These are phyloP conservation scores for Neodiprion virginianus DNA, from an alignment of 1,140 invertebrate genomes.

Conservation along the genomic window DNA sequence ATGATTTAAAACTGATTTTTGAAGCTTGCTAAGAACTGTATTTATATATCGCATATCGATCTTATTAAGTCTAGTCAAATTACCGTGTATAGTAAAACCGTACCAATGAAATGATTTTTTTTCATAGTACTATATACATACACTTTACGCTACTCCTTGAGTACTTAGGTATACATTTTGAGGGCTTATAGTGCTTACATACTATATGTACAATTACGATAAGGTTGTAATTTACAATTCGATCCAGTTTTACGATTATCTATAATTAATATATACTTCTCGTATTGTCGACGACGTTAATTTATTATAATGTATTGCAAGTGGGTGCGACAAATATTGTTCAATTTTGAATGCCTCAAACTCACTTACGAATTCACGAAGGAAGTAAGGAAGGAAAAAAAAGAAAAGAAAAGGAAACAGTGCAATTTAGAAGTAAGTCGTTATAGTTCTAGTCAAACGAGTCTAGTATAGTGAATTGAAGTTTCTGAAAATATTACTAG, in stretches of 20 bases:
- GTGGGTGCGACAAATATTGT: neutral
- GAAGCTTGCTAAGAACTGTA: slow-evolving; percentile 1
- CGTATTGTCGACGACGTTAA: no score
- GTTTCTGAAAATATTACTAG: slow-evolving; percentile 27
- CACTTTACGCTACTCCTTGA: no score
- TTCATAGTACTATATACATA: neutral
- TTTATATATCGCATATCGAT: slow-evolving; percentile 1
- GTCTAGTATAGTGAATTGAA: slow-evolving; percentile 9
- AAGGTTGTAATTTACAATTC: slow-evolving; percentile 3
- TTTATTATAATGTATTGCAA: neutral
- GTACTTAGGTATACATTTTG: no score
- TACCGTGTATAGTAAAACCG: neutral
- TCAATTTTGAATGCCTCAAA: neutral
- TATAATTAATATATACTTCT: no score
- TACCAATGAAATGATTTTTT: neutral
- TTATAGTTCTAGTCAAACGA: slow-evolving; percentile 32
- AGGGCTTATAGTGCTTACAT: no score
- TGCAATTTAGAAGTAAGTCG: slow-evolving; percentile 35
- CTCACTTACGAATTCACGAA: no score
- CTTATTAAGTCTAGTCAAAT: slow-evolving; percentile 6
- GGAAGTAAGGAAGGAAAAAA: neutral
- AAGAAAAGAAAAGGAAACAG: slow-evolving; percentile 17
- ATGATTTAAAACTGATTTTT: neutral
- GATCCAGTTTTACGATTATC: no score
- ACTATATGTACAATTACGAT: neutral